Evolutionary conservation across 2,888 invertebrate species (phyloP).

Genomic region (Plemyria rubiginata): DNA sequence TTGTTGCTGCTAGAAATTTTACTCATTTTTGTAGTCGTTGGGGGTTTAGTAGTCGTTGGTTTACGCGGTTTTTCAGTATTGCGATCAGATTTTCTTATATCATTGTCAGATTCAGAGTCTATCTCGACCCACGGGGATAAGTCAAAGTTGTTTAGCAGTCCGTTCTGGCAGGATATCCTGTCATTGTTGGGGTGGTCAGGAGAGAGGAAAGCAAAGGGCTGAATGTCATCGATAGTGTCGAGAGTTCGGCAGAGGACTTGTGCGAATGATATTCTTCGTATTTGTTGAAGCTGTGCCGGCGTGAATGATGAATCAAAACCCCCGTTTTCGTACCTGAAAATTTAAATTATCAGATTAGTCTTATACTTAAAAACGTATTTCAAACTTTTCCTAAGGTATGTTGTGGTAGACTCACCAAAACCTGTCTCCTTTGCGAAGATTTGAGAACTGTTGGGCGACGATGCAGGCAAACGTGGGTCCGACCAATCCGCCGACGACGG

Average conservation of each 20-base stretch:
- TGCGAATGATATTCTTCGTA: constrained; percentile 88
- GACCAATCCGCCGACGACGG: constrained; percentile 91
- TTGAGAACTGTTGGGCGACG: constrained; percentile 93
- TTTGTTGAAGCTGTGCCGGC: constrained; percentile 89
- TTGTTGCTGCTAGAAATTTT: constrained; percentile 46
- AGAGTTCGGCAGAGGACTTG: constrained; percentile 89
- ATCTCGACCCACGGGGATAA: constrained; percentile 86
- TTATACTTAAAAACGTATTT: background rate
- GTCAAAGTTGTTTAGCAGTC: constrained; percentile 84
- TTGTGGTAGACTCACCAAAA: constrained; percentile 85
- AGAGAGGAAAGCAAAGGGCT: constrained; percentile 89
- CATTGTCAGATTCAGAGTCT: constrained; percentile 66
- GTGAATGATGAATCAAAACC: constrained; percentile 90
- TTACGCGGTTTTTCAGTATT: constrained; percentile 55
- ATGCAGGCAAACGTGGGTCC: constrained; percentile 96
- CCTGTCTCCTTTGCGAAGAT: constrained; percentile 90
- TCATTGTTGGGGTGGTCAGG: constrained; percentile 85
- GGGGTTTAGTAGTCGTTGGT: constrained; percentile 50
- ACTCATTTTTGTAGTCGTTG: constrained; percentile 33
- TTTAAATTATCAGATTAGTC: background rate
- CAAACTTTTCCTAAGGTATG: background rate
- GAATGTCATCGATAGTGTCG: constrained; percentile 87
- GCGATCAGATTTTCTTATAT: constrained; percentile 64
- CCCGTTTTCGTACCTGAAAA: constrained; percentile 89
- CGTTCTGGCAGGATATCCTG: constrained; percentile 84